Evolutionary conservation across 2,797 vertebrate genomes (phyloP).

Genomic region (Leptoclinus maculatus): DNA sequence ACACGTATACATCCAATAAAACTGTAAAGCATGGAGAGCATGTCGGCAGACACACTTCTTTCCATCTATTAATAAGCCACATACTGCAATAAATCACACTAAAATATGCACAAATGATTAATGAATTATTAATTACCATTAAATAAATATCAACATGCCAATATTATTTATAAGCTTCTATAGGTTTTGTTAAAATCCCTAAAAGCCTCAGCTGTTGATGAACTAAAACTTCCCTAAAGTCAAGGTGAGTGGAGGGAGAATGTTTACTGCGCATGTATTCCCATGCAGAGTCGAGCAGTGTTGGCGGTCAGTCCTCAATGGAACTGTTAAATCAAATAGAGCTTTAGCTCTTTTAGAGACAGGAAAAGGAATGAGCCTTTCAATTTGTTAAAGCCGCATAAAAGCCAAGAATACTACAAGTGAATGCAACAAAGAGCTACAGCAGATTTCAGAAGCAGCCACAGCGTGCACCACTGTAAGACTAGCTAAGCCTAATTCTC

Average conservation of each 20-base stretch:
- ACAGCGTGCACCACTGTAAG: neutral
- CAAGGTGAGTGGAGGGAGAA: neutral
- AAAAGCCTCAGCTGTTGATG: conserved; percentile 7
- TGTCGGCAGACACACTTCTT: conserved; percentile 32
- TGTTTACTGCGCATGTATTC: neutral
- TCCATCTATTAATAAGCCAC: conserved; percentile 55
- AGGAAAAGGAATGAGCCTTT: conserved; percentile 16
- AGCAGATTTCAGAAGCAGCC: conserved; percentile 12
- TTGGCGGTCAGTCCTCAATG: conserved; percentile 7
- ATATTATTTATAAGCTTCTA: conserved; percentile 1
- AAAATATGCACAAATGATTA: conserved; percentile 26
- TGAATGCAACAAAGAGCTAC: conserved; percentile 4
- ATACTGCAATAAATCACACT: conserved; percentile 29
- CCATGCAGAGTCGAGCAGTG: conserved; percentile 28
- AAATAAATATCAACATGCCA: conserved; percentile 33
- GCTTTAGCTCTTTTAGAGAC: conserved; percentile 12
- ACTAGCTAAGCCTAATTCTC: conserved; percentile 24
- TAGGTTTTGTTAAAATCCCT: conserved; percentile 12
- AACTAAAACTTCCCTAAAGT: neutral
- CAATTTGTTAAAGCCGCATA: conserved; percentile 1
- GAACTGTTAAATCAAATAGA: conserved; percentile 19
- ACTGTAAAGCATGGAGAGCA: conserved; percentile 8
- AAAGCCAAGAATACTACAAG: conserved; percentile 5
- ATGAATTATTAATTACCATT: neutral
- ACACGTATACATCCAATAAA: conserved; percentile 47